Evolutionary conservation across 2,113 vertebrate species (phyloP), one percentile per base, ranked within the genome.

Genomic region (Sebastes fasciatus): DNA sequence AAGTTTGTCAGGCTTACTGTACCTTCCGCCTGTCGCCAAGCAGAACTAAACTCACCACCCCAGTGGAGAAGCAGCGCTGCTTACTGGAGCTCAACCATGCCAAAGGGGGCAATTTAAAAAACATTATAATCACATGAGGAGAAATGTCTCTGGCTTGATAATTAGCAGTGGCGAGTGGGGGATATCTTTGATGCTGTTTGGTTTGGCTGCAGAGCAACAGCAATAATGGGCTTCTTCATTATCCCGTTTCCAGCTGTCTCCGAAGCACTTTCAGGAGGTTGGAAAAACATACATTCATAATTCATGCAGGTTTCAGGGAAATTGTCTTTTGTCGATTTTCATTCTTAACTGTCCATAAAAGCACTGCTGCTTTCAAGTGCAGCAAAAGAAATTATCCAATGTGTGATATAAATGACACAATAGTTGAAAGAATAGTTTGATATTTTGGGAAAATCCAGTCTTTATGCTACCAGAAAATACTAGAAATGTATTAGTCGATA

Each of bases 41-140:
- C 80, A 84, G 66, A 75, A 69, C 89, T 70, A 57, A 88, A 80
- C 77, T 5, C 66, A 76, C 67, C 79, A 60, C 51, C 71, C 58
- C 5, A 23, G 52, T 10, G 67, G 45, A 77, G 83, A 76, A 62
- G 63, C 79, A 48, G 60, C 4, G 10, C 67, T 60, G 86, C 79
- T 85, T 19, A n/a, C 46, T 86, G 84, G 77, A 81, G 87, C 84
- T 83, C 67, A 54, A 72, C 78, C 0, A 10, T 55, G 82, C 80
- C 81, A 61, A 80, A 60, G 57, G 89, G 76, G 74, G 79, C 62
- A 66, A 85, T 88, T 91, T 88, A 86, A 85, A 91, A 90, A 90
- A 86, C 84, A 90, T 86, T 79, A 88, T 83, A 83, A 91, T 89
- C 87, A 90, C 91, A 91, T 58, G 87, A 84, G 73, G 46, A 84